Evolutionary conservation across 2,113 vertebrate genomes (phyloP), one percentile per base, ranked within the genome.

Genomic region (Myotis yumanensis): DNA sequence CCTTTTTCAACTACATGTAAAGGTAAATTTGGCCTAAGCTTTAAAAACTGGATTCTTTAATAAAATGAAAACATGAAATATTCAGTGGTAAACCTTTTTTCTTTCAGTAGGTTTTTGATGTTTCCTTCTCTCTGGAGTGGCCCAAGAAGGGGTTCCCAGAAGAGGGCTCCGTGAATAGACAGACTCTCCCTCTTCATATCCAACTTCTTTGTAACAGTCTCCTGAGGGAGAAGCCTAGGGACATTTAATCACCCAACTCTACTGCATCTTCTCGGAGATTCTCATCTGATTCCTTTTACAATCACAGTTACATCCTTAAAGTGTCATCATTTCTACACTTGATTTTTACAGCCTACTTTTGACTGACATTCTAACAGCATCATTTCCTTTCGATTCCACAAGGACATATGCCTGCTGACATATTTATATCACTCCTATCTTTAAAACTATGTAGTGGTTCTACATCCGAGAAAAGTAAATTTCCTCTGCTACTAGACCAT

Each of bases 1-100:
- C 11, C 6, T 52, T 69, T 72, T 89, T 84, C 18, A 68, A 43
- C 51, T 77, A 83, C 14, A 62, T 30, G 18, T 30, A 54, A 75
- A 18, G 9, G 22, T 73, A 59, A 72, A 66, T 83, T 59, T 83
- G 75, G 23, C 28, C 37, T 92, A 23, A 68, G 0, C 18, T 75
- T 80, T 96, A 69, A 89, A 80, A 62, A 52, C 22, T 62, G 32
- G 28, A 84, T 73, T 86, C 48, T 79, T 91, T 82, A 37, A 83
- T 94, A 94, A 84, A 95, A 32, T 62, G 23, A 30, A 90, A 86
- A 84, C 17, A 72, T 54, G 92, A 77, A 83, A 57, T 62, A 86
- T 68, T 79, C 54, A 73, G 37, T 11, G 4, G 83, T 37, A 86
- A 95, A 3, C 35, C 20, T 54, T 86, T 62, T 22, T 71, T 25